Base-by-base conservation (phyloP, 2,888 invertebrate species). In the Didymodactylos carnosus region DNA sequence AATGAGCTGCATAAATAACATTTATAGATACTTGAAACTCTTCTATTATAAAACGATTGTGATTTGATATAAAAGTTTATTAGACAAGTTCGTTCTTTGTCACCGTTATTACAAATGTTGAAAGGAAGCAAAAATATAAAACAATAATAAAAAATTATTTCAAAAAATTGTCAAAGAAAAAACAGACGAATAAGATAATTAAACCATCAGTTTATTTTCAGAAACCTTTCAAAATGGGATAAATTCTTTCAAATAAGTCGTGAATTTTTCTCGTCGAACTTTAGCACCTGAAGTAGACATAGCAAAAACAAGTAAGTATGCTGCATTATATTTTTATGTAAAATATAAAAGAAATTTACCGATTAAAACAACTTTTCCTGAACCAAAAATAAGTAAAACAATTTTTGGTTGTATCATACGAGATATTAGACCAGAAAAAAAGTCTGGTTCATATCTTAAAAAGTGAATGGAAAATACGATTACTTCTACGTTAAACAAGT, bases 351-450 rank as follows among this genome's bases (percentile, higher is more conserved):
- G 39, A 75, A 7, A 7, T 43, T 29, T 46, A 72, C 72, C 75
- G 6, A 72, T 75, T 6, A 75, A 35, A 7, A 75, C 75, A 14
- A 75, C 75, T 69, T 75, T 75, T 16, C 75, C 75, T 16, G 75
- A 75, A 29, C 39, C 69, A 39, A 75, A 75, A 10, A 75, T 71
- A 10, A 75, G 16, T 39, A 75, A 49, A 13, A 75, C 75, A 62
- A 75, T 71, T 72, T 75, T 75, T 8, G 75, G 75, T 19, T 72
- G 29, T 0, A 72, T 39, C 41, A 75, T 69, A 39, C 75, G 72
- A 69, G 72, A 75, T 25, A 75, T 72, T 11, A 75, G 23, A 70
- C 75, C 75, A n/a, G 75, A 72, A 70, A 75, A 75, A 19, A 75
- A 62, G n/a, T 75, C 75, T 8, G 75, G 75, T 29, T 75, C 75